These are phyloP conservation scores for Drosophila monieri DNA, from an alignment of 2,888 invertebrate genomes.

Conservation along the genomic window DNA sequence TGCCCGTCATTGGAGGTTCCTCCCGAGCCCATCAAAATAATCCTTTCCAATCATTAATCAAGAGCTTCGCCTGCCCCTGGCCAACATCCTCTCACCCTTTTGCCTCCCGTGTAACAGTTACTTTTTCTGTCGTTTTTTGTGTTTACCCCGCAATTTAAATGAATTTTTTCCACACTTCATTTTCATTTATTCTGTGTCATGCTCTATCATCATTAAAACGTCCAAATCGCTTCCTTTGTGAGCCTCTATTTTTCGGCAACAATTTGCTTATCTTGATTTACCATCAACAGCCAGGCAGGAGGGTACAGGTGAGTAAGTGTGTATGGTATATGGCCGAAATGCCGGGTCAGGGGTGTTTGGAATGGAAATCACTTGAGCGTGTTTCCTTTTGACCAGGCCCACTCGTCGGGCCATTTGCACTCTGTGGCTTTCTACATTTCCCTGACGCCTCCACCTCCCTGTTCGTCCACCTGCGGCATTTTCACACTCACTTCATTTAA, in stretches of 20 bases:
- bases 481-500: constrained; percentile 78
- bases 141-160: constrained; percentile 57
- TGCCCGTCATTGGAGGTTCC: constrained; percentile 20
- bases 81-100: neutral
- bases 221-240: constrained; percentile 77
- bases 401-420: constrained; percentile 39
- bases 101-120: constrained; percentile 5
- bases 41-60: constrained; percentile 33
- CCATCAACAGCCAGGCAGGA: constrained; percentile 59
- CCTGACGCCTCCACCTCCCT: constrained; percentile 1
- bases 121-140: constrained; percentile 13
- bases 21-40: constrained; percentile 4
- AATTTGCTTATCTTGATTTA: constrained; percentile 78
- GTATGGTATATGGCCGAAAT: neutral
- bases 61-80: neutral
- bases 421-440: constrained; percentile 56
- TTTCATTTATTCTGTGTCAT: constrained; percentile 76
- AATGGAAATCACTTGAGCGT: constrained; percentile 79
- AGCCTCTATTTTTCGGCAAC: constrained; percentile 69
- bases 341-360: constrained; percentile 36
- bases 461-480: constrained; percentile 62
- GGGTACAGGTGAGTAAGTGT: constrained; percentile 37
- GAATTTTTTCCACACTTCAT: constrained; percentile 50
- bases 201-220: constrained; percentile 78
- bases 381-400: constrained; percentile 70